Conservation (phyloP, 2,888 invertebrate genomes). For the Hyles lineata region DNA sequence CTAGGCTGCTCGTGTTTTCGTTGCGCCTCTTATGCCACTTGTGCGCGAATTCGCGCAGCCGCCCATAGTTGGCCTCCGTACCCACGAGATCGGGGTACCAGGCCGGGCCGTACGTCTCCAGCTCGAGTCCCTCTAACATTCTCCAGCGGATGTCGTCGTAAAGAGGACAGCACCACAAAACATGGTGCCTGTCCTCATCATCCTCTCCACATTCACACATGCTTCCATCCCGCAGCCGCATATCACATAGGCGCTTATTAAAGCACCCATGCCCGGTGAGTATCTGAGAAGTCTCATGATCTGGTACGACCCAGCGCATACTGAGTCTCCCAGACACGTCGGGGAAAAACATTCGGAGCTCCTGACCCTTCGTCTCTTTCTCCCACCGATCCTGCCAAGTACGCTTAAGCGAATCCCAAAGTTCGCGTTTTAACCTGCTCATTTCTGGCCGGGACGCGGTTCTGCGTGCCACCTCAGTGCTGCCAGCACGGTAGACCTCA, state of each 20-base stretch:
- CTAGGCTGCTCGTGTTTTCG: not conserved
- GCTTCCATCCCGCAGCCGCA: not conserved
- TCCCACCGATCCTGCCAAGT: conserved; percentile 42
- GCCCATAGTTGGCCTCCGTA: not conserved
- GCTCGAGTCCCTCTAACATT: conserved; percentile 24
- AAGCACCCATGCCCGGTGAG: conserved; percentile 39
- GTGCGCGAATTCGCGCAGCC: not conserved
- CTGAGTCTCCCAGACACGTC: too few relatives aligned
- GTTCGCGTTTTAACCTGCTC: not conserved
- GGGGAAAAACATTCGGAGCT: conserved; percentile 34
- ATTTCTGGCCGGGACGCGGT: not conserved
- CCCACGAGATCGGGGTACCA: not conserved
- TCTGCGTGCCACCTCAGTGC: not conserved
- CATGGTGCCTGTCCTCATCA: conserved; percentile 21
- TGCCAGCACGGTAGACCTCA: conserved; percentile 37
- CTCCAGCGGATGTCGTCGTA: not conserved
- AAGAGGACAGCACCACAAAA: conserved; percentile 23
- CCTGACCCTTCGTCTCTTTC: conserved; percentile 35
- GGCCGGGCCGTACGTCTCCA: not conserved
- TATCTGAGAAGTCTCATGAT: conserved; percentile 41
- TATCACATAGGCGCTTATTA: conserved; percentile 14
- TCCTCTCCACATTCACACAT: conserved; percentile 17
- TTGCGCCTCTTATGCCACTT: not conserved
- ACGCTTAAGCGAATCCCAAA: conserved; percentile 30
- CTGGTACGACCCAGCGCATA: conserved; percentile 43